phyloP scores from a whole-genome alignment of 1,140 invertebrate genomes.

The Halictus rubicundus region DNA sequence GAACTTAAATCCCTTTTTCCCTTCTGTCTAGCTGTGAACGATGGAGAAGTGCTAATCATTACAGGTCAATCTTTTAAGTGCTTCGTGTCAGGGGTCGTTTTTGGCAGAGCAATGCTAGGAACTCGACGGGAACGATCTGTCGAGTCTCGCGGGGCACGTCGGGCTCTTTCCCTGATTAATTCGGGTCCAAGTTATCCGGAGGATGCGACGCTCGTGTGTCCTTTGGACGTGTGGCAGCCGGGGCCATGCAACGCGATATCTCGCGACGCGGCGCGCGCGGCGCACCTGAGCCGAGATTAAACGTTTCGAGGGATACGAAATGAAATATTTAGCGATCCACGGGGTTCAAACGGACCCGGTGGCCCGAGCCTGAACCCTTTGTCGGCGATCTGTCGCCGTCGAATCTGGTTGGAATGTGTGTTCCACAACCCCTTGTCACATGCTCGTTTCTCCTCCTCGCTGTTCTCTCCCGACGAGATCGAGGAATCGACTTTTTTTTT shows the following conservation, averaged over 20 bases:
- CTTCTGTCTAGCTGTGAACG: too few species aligned
- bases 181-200: background rate
- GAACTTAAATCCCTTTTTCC: too few species aligned
- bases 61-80: too few species aligned
- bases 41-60: too few species aligned
- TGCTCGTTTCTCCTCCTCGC: slow-evolving; percentile 26
- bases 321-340: slow-evolving; percentile 78
- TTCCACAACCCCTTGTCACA: slow-evolving; percentile 54
- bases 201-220: background rate
- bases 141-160: too few species aligned
- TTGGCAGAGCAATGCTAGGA: too few species aligned
- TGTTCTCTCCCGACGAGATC: background rate
- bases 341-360: slow-evolving; percentile 48
- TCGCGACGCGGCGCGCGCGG: background rate
- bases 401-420: slow-evolving; percentile 62
- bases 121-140: too few species aligned
- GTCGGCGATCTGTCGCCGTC: slow-evolving; percentile 59
- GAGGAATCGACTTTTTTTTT: background rate
- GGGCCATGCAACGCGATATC: slow-evolving; percentile 38
- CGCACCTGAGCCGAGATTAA: slow-evolving; percentile 78
- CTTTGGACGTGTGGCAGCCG: background rate
- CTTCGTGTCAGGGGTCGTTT: too few species aligned
- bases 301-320: slow-evolving; percentile 74
- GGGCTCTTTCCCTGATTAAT: background rate
- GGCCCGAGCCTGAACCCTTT: slow-evolving; percentile 45